Conservation (phyloP, 1,140 invertebrate species). For the Coptotermes formosanus region DNA sequence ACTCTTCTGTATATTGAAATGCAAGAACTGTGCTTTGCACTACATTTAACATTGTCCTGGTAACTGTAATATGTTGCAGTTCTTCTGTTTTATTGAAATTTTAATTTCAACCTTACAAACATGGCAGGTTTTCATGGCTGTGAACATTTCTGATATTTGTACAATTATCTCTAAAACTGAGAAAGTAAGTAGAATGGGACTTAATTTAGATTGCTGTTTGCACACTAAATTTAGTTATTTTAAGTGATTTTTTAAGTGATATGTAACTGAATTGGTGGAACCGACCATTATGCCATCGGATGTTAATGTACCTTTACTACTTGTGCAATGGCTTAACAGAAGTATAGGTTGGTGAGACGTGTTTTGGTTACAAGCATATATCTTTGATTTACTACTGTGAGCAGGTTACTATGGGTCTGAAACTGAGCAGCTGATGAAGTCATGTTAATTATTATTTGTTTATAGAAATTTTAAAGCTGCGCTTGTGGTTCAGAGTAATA, state of each 20-base stretch:
- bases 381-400: not conserved
- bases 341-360: not conserved
- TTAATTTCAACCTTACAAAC: no score
- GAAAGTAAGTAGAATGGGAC: not conserved
- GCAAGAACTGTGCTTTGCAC: no score
- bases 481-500: no score
- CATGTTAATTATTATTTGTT: no score
- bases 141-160: not conserved
- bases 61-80: no score
- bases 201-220: not conserved
- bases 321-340: not conserved
- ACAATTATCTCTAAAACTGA: not conserved
- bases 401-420: not conserved
- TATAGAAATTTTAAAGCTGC: no score
- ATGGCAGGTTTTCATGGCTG: not conserved
- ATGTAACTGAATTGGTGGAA: not conserved
- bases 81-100: no score
- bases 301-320: not conserved
- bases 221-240: not conserved
- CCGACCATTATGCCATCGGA: not conserved
- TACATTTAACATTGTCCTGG: no score
- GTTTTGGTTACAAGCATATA: not conserved
- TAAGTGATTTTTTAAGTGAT: not conserved
- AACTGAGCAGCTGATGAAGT: not conserved
- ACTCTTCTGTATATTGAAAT: no score